Evolutionary conservation across 2,888 invertebrate species (phyloP).

Genomic region (Carterocephalus palaemon): DNA sequence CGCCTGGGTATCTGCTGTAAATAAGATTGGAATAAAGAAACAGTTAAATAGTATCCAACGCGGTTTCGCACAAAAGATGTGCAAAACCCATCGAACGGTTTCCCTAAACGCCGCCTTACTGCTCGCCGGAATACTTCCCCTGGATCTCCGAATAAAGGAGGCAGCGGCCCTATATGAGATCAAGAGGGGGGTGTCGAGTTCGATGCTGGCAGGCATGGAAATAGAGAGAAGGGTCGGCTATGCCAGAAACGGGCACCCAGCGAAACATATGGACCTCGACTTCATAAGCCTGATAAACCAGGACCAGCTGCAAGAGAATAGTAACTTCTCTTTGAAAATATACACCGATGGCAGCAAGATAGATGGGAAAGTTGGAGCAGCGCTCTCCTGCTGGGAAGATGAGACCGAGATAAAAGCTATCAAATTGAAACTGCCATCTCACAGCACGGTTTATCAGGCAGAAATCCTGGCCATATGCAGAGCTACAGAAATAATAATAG

Average conservation of each 20-base stretch:
- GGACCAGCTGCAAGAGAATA: not conserved
- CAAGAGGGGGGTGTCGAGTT: not conserved
- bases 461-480: constrained; percentile 22
- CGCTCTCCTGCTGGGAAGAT: constrained; percentile 27
- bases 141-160: constrained; percentile 29
- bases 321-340: too few relatives aligned
- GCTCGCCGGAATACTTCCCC: constrained; percentile 29
- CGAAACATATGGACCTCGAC: not conserved
- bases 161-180: too few relatives aligned
- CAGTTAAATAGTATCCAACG: constrained; percentile 11
- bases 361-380: constrained; percentile 30
- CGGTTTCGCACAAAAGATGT: constrained; percentile 23
- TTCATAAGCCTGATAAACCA: constrained; percentile 17
- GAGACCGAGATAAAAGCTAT: constrained; percentile 21
- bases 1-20: not conserved
- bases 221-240: not conserved
- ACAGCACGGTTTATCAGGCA: constrained; percentile 31
- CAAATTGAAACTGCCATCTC: constrained; percentile 19
- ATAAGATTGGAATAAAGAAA: not conserved
- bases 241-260: constrained; percentile 23
- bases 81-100: constrained; percentile 24
- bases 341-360: too few relatives aligned
- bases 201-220: not conserved
- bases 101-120: constrained; percentile 27
- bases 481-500: not conserved